A percentile compares a stretch with the other conserved stretches of the same genome.
Conservation (phyloP, 1,140 invertebrate genomes). For the Diuraphis noxia region DNA sequence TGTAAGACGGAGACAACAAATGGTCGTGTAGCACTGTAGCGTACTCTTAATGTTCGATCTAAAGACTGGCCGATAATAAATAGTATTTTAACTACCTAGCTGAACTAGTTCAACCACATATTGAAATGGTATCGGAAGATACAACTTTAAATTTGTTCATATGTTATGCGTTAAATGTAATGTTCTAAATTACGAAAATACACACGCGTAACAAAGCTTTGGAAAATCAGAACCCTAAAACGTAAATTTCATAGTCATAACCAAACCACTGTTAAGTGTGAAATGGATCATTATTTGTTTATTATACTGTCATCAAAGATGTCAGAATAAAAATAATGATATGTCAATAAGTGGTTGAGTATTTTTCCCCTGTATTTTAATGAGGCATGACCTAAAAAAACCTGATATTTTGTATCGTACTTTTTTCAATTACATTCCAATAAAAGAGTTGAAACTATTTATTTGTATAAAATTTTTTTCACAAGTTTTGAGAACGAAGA, state of each 20-base stretch:
- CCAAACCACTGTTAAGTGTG: background rate
- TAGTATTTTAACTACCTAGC: background rate
- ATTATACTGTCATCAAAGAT: background rate
- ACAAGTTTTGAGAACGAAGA: background rate
- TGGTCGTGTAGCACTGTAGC: too few relatives aligned
- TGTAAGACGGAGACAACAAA: too few relatives aligned
- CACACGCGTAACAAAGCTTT: background rate
- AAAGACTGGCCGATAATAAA: background rate
- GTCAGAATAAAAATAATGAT: background rate
- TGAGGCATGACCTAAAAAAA: background rate
- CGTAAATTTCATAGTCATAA: background rate
- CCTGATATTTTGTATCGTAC: background rate
- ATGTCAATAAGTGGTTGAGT: constrained; percentile 21
- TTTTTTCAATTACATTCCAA: background rate
- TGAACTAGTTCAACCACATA: background rate
- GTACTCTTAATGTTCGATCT: background rate
- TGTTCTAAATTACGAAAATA: background rate
- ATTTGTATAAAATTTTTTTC: background rate
- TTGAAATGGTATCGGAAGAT: background rate
- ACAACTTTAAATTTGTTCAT: background rate
- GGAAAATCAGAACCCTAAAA: background rate
- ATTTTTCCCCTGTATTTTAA: constrained; percentile 20
- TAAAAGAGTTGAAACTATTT: background rate
- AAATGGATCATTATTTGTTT: background rate
- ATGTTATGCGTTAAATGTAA: background rate